Evolutionary conservation across 2,888 invertebrate species (phyloP).

Genomic region (Tetrapedia diversipes): DNA sequence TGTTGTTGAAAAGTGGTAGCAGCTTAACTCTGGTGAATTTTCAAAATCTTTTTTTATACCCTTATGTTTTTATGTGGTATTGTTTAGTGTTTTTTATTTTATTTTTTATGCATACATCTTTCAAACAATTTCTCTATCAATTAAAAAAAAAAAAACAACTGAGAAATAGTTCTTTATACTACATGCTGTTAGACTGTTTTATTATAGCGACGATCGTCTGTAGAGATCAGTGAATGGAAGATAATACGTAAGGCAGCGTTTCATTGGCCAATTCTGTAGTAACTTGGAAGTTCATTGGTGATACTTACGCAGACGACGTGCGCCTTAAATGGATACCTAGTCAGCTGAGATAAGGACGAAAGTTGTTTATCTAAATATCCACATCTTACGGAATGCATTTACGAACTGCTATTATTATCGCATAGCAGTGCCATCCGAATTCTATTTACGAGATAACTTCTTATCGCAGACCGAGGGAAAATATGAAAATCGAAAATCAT

Average conservation of each 20-base stretch:
- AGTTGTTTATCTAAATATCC: conserved; percentile 57
- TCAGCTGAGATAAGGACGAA: conserved; percentile 61
- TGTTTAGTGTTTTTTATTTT: not conserved
- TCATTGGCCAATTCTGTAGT: conserved; percentile 55
- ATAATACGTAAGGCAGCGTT: conserved; percentile 33
- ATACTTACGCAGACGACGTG: conserved; percentile 50
- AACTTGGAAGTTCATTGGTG: conserved; percentile 60
- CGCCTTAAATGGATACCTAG: conserved; percentile 70
- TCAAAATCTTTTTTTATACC: too few species aligned
- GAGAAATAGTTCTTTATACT: not conserved
- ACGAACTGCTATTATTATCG: conserved; percentile 3
- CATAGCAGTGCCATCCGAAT: not conserved
- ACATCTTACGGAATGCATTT: not conserved
- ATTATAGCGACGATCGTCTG: conserved; percentile 48
- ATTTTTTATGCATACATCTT: not conserved
- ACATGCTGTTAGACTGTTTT: not conserved
- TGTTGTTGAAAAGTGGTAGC: too few species aligned
- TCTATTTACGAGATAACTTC: not conserved
- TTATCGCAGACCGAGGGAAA: conserved; percentile 15
- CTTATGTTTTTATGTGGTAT: too few species aligned
- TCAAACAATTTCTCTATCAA: not conserved
- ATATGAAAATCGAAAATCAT: conserved; percentile 45
- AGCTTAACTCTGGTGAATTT: not conserved
- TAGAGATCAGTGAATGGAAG: conserved; percentile 60
- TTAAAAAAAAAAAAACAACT: not conserved